Evolutionary conservation across 2,113 vertebrate genomes (phyloP).

Genomic region (Lonchura striata): DNA sequence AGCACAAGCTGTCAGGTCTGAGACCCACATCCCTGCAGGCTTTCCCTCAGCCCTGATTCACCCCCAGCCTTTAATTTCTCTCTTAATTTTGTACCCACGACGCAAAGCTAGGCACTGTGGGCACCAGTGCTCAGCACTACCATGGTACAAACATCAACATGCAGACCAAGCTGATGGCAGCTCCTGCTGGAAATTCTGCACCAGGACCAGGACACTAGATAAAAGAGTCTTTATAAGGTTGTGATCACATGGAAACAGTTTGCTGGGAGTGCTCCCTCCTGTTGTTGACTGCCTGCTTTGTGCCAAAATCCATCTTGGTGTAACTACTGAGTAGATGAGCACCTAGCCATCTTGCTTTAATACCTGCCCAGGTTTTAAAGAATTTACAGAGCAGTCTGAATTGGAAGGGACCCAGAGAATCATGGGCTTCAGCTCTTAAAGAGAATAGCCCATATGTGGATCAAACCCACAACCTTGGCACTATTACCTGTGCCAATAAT

Average conservation of each 20-base stretch:
- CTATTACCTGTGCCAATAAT: neutral
- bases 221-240: neutral
- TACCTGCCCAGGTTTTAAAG: neutral
- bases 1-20: neutral
- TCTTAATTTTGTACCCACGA: neutral
- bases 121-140: neutral
- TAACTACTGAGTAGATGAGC: neutral
- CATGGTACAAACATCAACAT: fast-evolving
- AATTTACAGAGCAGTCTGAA: neutral
- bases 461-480: neutral
- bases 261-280: neutral
- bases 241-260: neutral
- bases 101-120: fast-evolving
- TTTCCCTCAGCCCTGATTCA: neutral
- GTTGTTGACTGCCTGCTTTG: neutral
- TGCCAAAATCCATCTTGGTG: neutral
- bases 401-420: neutral
- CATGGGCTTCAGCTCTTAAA: neutral
- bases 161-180: neutral
- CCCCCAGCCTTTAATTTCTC: neutral
- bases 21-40: neutral
- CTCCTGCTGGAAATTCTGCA: neutral
- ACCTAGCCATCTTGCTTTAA: neutral
- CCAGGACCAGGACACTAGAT: neutral
- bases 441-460: neutral